Percentiles rank a stretch among this genome's conserved stretches.
These are phyloP conservation scores for Drosophila ustulata DNA, from an alignment of 2,888 invertebrate species.

Conservation along the genomic window DNA sequence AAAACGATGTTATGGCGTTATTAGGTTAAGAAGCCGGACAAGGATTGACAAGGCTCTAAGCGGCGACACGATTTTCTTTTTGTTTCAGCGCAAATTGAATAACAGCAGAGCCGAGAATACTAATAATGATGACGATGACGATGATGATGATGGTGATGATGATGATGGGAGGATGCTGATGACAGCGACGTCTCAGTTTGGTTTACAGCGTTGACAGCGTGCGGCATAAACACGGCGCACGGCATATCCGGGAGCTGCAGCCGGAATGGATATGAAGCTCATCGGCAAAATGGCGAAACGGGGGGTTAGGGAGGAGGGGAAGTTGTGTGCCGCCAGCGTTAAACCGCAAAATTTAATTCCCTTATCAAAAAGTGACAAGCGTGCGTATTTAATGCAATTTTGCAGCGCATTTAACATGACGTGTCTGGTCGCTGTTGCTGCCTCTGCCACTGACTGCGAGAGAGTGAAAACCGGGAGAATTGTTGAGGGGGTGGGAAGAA, in stretches of 20 bases:
- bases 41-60: conserved; percentile 6
- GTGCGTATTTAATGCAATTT: conserved; percentile 85
- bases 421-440: conserved; percentile 32
- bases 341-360: conserved; percentile 85
- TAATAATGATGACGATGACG: conserved; percentile 25
- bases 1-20: background rate
- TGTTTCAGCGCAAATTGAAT: conserved; percentile 67
- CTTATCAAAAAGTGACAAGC: conserved; percentile 85
- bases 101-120: conserved; percentile 35
- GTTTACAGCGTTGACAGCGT: conserved; percentile 72
- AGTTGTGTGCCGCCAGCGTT: conserved; percentile 68
- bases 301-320: background rate
- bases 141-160: conserved; percentile 28
- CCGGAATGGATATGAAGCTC: background rate
- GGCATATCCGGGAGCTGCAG: conserved; percentile 27
- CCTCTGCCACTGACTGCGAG: background rate
- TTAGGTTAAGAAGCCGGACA: conserved; percentile 19
- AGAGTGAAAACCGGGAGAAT: background rate
- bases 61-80: conserved; percentile 15
- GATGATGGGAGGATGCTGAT: conserved; percentile 37
- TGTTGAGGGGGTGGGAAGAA: background rate
- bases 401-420: conserved; percentile 84
- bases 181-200: conserved; percentile 66
- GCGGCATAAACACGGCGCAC: conserved; percentile 70
- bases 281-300: background rate